These are phyloP conservation scores for Biston stratarius DNA, from an alignment of 2,888 invertebrate genomes.

Conservation along the genomic window DNA sequence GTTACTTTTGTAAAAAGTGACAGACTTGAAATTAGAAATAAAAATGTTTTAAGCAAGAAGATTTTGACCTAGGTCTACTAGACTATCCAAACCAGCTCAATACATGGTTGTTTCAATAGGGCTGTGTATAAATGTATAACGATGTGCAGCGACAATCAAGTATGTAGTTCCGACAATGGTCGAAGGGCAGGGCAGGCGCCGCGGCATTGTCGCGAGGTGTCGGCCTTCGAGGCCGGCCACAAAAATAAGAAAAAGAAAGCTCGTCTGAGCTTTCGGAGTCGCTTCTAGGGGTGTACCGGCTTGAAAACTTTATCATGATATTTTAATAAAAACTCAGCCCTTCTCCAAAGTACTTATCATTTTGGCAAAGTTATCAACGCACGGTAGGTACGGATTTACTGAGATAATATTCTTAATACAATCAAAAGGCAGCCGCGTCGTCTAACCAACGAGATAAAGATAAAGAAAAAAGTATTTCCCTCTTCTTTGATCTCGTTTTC, in stretches of 20 bases:
- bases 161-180: slow-evolving; percentile 44
- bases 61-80: too few relatives aligned
- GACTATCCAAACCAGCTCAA: neutral
- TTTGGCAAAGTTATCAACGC: neutral
- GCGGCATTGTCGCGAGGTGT: slow-evolving; percentile 73
- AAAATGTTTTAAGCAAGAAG: too few relatives aligned
- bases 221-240: slow-evolving; percentile 50
- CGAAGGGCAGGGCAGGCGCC: slow-evolving; percentile 43
- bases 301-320: neutral
- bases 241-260: slow-evolving; percentile 61
- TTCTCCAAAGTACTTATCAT: neutral
- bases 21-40: too few relatives aligned
- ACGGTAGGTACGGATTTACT: neutral
- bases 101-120: neutral
- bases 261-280: slow-evolving; percentile 36
- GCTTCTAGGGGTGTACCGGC: slow-evolving; percentile 49
- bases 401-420: too few relatives aligned
- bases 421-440: too few relatives aligned
- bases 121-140: slow-evolving; percentile 6
- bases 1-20: too few relatives aligned
- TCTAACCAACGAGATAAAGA: too few relatives aligned
- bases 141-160: neutral
- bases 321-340: neutral
- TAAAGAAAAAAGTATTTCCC: too few relatives aligned
- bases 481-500: too few relatives aligned